Percentiles rank a stretch among this genome's conserved stretches.
phyloP scores from a whole-genome alignment of 2,797 vertebrate species.

The Sandelia bainsii region DNA sequence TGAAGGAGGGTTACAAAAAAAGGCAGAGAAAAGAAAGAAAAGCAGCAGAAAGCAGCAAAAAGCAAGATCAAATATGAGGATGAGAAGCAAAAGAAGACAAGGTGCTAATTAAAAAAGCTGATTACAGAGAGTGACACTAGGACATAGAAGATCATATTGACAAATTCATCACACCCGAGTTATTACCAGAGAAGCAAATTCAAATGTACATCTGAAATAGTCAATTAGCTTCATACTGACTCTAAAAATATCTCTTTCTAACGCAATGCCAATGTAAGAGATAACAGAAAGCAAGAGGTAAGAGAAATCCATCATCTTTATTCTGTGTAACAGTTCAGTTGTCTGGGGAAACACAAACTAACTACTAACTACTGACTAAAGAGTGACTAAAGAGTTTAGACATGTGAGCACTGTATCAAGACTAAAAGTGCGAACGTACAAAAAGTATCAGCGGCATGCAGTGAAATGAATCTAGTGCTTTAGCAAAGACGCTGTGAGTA shows the following conservation, averaged over 20 bases:
- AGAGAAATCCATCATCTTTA: background rate
- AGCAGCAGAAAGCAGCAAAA: conserved; percentile 5
- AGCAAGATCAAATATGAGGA: background rate
- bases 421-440: background rate
- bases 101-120: conserved; percentile 4
- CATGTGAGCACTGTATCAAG: no score
- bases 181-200: background rate
- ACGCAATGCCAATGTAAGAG: background rate
- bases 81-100: conserved; percentile 13
- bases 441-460: background rate
- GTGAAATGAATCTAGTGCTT: background rate
- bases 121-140: conserved; percentile 1
- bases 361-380: no score
- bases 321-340: background rate
- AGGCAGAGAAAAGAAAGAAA: conserved; percentile 23
- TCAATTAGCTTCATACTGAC: background rate
- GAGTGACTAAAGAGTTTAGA: no score
- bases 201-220: background rate
- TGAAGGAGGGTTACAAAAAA: conserved; percentile 33
- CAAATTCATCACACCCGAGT: conserved; percentile 6
- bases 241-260: background rate
- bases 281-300: background rate
- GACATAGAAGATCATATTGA: background rate
- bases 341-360: no score
- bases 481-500: conserved; percentile 9